Conservation (phyloP, 2,797 vertebrate genomes). For the Pygocentrus nattereri region DNA sequence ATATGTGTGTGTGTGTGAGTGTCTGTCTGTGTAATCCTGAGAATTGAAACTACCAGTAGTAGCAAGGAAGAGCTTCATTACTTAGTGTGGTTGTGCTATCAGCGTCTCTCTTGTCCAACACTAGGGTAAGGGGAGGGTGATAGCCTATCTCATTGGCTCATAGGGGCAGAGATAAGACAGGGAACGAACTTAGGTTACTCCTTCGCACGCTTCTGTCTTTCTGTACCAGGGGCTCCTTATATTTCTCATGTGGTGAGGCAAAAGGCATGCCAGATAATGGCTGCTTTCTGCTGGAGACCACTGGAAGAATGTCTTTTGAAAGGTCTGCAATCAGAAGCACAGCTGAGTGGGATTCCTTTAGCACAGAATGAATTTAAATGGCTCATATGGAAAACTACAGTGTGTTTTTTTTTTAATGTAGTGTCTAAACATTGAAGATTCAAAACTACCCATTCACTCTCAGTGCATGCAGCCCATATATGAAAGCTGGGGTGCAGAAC, state of each 20-base stretch:
- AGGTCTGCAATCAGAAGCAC: not conserved
- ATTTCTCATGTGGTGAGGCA: not conserved
- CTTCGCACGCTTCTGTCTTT: slow-evolving; percentile 28
- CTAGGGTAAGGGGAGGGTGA: not conserved
- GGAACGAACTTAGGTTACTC: not conserved
- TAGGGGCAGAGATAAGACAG: slow-evolving; percentile 37
- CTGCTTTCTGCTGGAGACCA: not conserved
- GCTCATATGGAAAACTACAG: too few species aligned
- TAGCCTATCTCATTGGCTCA: slow-evolving; percentile 8
- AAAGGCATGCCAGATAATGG: not conserved
- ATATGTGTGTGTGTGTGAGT: not conserved
- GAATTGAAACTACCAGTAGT: not conserved
- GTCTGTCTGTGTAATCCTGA: slow-evolving; percentile 2
- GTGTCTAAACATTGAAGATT: too few species aligned
- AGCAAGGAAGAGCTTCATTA: slow-evolving; percentile 5
- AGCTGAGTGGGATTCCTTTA: not conserved
- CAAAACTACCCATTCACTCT: too few species aligned
- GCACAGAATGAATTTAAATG: too few species aligned
- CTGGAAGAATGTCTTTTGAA: not conserved
- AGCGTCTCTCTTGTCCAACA: not conserved
- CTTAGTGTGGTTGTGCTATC: slow-evolving; percentile 5
- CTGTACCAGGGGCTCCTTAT: not conserved
- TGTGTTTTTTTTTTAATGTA: too few species aligned
- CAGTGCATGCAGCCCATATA: too few species aligned
- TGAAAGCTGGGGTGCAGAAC: too few species aligned